These are phyloP conservation scores for Mactra quadrangularis DNA, from an alignment of 1,140 invertebrate species.

Conservation along the genomic window DNA sequence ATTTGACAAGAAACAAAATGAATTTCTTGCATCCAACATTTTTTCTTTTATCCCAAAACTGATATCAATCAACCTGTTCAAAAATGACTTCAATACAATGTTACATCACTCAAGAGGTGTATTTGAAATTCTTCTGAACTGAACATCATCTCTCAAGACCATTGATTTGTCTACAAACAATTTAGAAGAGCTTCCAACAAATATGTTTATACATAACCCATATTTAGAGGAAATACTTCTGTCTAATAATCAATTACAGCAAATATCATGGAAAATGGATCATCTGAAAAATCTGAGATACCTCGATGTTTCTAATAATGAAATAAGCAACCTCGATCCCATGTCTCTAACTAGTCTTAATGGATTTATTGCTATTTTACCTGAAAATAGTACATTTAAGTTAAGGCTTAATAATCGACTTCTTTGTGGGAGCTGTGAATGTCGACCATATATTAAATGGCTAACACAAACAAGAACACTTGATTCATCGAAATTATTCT, in stretches of 20 bases:
- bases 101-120: not conserved
- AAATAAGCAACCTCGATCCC: not conserved
- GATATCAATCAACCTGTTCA: not conserved
- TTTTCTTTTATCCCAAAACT: not conserved
- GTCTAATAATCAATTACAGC: not conserved
- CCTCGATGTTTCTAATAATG: not conserved
- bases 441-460: not conserved
- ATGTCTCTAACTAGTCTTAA: not conserved
- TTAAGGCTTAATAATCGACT: not conserved
- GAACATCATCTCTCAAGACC: not conserved
- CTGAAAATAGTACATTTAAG: not conserved
- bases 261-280: not conserved
- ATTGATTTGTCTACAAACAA: conserved; percentile 1
- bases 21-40: conserved; percentile 7
- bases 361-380: not conserved
- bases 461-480: not conserved
- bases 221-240: not conserved
- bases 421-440: not conserved
- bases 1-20: conserved; percentile 4
- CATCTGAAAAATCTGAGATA: not conserved
- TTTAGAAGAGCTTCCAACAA: not conserved
- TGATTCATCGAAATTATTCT: not conserved
- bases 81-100: conserved; percentile 4
- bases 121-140: not conserved
- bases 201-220: not conserved